Evolutionary conservation across 2,797 vertebrate genomes (phyloP), one percentile per base, ranked within the genome.

Genomic region (Lagocephalus sceleratus): DNA sequence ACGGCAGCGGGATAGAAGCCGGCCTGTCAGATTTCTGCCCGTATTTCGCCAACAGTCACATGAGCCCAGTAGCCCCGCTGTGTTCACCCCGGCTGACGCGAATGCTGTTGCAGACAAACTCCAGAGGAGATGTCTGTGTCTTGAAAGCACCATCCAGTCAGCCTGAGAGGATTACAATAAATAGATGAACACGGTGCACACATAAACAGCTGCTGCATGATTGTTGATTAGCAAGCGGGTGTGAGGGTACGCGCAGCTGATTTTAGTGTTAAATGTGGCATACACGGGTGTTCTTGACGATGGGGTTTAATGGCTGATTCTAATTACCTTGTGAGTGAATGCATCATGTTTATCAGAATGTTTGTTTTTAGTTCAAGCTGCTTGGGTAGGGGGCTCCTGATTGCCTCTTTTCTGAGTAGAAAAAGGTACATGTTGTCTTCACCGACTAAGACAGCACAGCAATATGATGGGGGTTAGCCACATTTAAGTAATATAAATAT

Each of bases 21-120:
- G 68, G 70, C 57, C 64, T 80, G 81, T 80, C 78, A 79, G 65
- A 42, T 71, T 81, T 46, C 57, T 66, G 50, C 66, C 70, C 69
- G 46, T 23, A 61, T 60, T 57, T 68, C 76, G 64, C 64, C 73
- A 71, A 59, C 48, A 59, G 68, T 77, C 81, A 72, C 76, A 82
- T 75, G 77, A 74, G 79, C 68, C 66, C 44, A 0, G 35, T 48
- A 41, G 66, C 58, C 78, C 67, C 11, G 75, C 81, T 68, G 68
- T 9, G 21, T 61, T 74, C 64, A n/a, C 57, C 62, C 68, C 52
- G 69, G 69, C 71, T 78, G 67, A 63, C 38, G 50, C 20, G 48
- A 51, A 58, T 52, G 21, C 57, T 47, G 68, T 62, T 46, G 52
- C 76, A 68, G 68, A 62, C 52, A 61, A 63, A 67, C 69, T 78